phyloP scores from a whole-genome alignment of 2,888 invertebrate species.

The Patella caerulea region DNA sequence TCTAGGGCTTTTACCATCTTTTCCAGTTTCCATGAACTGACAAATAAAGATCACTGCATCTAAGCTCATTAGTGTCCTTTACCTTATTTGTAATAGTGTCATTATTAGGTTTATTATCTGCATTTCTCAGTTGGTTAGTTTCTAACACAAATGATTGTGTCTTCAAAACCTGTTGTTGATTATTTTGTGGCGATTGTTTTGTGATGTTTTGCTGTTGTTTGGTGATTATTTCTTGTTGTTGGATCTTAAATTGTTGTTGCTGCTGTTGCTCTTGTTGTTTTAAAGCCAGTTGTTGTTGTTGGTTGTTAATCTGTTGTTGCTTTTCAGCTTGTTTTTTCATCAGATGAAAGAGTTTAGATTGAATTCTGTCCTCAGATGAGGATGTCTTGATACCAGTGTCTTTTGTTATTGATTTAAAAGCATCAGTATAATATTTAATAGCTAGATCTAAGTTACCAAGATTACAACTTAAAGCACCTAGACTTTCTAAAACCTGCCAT shows the following conservation, averaged over 20 bases:
- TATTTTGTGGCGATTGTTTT: too few relatives aligned
- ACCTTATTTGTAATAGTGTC: too few relatives aligned
- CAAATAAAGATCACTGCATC: too few relatives aligned
- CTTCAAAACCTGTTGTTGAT: too few relatives aligned
- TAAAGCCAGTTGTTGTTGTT: not conserved
- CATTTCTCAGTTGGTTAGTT: too few relatives aligned
- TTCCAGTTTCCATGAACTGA: too few relatives aligned
- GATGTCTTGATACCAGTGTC: not conserved
- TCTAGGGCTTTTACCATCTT: too few relatives aligned
- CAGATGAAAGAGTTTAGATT: conserved; percentile 12
- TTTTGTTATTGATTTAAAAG: conserved; percentile 27
- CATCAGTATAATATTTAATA: conserved; percentile 40
- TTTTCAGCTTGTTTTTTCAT: not conserved
- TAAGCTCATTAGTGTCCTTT: too few relatives aligned
- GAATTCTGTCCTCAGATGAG: conserved; percentile 11
- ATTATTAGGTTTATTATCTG: too few relatives aligned
- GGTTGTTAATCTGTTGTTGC: not conserved
- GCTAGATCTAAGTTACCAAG: conserved; percentile 36
- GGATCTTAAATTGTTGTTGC: not conserved
- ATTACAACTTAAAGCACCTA: conserved; percentile 47
- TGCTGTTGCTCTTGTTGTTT: not conserved
- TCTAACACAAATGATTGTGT: too few relatives aligned
- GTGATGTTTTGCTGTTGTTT: too few relatives aligned
- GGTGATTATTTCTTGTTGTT: not conserved
- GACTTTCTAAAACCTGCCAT: conserved; percentile 56